Conservation (phyloP, 2,888 invertebrate species). For the Perithous albicinctus region DNA sequence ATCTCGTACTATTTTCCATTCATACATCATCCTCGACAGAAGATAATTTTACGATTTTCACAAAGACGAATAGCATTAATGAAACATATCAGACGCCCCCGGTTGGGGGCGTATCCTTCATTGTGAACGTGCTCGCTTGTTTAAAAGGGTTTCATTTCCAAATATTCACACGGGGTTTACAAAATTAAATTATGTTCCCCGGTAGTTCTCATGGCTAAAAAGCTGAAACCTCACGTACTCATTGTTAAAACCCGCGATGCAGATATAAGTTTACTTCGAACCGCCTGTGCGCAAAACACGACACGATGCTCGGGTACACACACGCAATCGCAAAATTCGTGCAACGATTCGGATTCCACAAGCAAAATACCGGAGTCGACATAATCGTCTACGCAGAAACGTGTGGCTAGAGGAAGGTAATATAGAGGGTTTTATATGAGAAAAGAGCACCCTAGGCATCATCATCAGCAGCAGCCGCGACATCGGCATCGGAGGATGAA, state of each 20-base stretch:
- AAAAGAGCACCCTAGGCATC: constrained; percentile 40
- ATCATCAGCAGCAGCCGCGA: constrained; percentile 12
- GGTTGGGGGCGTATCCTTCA: not conserved
- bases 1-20: not conserved
- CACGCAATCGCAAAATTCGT: not conserved
- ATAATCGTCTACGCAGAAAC: constrained; percentile 18
- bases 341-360: not conserved
- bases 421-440: constrained; percentile 17
- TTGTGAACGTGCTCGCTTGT: constrained; percentile 11
- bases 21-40: not conserved
- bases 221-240: not conserved
- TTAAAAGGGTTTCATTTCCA: not conserved
- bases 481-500: constrained; percentile 35
- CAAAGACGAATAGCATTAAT: not conserved
- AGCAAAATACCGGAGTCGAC: not conserved
- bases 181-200: constrained; percentile 12
- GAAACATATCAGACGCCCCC: constrained; percentile 11
- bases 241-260: not conserved
- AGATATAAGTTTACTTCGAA: not conserved
- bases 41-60: not conserved
- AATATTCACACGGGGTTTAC: constrained; percentile 27
- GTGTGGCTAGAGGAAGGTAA: constrained; percentile 9
- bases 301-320: not conserved
- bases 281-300: not conserved
- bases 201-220: not conserved